These are phyloP conservation scores for Oreochromis tanganicae DNA, from an alignment of 2,113 vertebrate genomes.

Conservation along the genomic window DNA sequence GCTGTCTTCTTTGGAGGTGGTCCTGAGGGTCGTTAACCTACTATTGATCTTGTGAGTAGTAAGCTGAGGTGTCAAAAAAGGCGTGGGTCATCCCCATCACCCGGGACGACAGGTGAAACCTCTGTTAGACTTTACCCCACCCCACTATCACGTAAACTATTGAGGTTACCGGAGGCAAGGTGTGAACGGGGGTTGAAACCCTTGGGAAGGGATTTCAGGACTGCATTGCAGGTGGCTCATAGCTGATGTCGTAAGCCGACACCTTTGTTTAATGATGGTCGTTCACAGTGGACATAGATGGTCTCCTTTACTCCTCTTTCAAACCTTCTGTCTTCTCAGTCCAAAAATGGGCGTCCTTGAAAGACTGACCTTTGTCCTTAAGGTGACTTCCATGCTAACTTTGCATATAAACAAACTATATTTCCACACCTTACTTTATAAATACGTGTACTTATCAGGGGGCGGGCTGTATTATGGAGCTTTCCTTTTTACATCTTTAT, in stretches of 20 bases:
- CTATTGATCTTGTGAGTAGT: background rate
- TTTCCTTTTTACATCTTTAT: background rate
- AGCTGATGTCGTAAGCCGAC: background rate
- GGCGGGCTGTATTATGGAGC: background rate
- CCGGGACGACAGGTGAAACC: background rate
- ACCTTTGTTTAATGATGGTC: background rate
- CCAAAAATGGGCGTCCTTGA: background rate
- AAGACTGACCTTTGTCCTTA: background rate
- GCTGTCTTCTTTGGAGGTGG: background rate
- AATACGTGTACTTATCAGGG: background rate
- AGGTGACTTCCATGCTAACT: background rate
- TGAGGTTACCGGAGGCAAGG: background rate
- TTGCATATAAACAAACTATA: background rate
- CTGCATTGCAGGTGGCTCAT: background rate
- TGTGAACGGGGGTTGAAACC: background rate
- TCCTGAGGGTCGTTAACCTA: background rate
- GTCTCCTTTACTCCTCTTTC: background rate
- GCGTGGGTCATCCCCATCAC: background rate
- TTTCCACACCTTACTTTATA: background rate
- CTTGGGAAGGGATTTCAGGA: background rate
- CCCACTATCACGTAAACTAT: background rate
- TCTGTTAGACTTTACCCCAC: background rate
- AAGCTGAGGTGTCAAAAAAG: background rate
- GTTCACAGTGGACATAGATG: background rate
- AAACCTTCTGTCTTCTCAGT: background rate